Evolutionary conservation across 2,113 vertebrate genomes (phyloP).

Genomic region (Pteropus alecto): DNA sequence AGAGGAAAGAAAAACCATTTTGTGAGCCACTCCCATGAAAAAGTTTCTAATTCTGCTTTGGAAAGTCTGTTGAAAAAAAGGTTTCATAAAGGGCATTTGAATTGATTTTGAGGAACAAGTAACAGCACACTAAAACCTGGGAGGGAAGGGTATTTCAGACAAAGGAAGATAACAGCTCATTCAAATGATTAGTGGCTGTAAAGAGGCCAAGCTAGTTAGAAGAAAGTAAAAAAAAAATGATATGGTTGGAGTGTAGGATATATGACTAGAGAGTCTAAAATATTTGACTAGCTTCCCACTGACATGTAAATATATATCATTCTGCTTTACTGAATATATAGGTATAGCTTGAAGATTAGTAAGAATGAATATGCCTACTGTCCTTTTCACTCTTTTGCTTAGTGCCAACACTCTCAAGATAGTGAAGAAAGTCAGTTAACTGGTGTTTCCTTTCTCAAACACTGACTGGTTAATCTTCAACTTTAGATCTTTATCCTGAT

Average conservation of each 20-base stretch:
- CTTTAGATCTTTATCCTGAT: slow-evolving; percentile 44
- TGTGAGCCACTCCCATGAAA: neutral
- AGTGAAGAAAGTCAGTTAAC: slow-evolving; percentile 60
- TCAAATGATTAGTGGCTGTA: neutral
- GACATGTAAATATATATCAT: neutral
- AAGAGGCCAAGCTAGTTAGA: neutral
- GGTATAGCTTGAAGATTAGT: neutral
- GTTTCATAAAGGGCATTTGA: neutral
- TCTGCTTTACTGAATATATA: neutral
- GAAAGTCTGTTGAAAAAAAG: neutral
- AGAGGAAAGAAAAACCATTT: neutral
- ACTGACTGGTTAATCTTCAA: slow-evolving; percentile 19
- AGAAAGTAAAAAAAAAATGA: neutral
- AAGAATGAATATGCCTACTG: neutral
- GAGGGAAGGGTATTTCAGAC: neutral
- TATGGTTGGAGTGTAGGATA: neutral
- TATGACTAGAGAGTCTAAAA: neutral
- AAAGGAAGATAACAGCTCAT: neutral
- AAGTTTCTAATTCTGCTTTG: neutral
- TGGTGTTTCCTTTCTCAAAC: slow-evolving; percentile 2
- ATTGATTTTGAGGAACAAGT: neutral
- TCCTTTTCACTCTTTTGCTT: neutral
- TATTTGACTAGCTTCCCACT: neutral
- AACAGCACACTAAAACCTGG: neutral
- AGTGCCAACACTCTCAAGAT: neutral